Evolutionary conservation across 2,113 vertebrate species (phyloP), one percentile per base, ranked within the genome.

Genomic region (Sorex araneus): DNA sequence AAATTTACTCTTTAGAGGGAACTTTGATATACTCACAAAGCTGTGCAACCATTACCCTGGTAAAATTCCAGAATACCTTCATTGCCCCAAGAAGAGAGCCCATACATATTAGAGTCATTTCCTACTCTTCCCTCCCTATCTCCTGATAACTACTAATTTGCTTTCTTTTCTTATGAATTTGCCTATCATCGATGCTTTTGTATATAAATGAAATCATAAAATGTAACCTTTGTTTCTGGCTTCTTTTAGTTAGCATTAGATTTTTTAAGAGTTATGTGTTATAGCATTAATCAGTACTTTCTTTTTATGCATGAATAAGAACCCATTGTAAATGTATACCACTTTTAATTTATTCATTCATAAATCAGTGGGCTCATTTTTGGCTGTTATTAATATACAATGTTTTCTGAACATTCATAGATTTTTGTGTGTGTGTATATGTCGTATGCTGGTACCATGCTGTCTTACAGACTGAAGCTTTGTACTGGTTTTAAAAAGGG

Each of bases 51-150:
- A 67, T 67, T 71, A 43, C 28, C 60, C 25, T 21, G 71, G 1
- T 32, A 81, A 32, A 93, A 78, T 93, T 86, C 57, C n/a, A 76
- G 34, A 75, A n/a, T 16, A 70, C 90, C 90, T 78, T 81, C 32
- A 86, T 90, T 32, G 57, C 57, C 2, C 30, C 30, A 4, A 25
- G 81, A 83, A 92, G 32, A 87, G 84, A 78, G 30, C 8, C 28
- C 9, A 6, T 30, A 30, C 34, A 43, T 12, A 57, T 85, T 34
- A 66, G 34, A 57, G 12, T 80, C 67, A 43, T 11, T 66, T 21
- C 50, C 21, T 32, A 84, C 66, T 79, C 18, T 73, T 60, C 11
- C 21, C n/a, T 77, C 34, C 47, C 60, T 23, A 45, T 2, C 28
- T 8, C 34, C 18, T 77, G 50, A n/a, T 30, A 70, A n/a, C 50